phyloP scores from a whole-genome alignment of 2,888 invertebrate species.

The Doris montereyensis region DNA sequence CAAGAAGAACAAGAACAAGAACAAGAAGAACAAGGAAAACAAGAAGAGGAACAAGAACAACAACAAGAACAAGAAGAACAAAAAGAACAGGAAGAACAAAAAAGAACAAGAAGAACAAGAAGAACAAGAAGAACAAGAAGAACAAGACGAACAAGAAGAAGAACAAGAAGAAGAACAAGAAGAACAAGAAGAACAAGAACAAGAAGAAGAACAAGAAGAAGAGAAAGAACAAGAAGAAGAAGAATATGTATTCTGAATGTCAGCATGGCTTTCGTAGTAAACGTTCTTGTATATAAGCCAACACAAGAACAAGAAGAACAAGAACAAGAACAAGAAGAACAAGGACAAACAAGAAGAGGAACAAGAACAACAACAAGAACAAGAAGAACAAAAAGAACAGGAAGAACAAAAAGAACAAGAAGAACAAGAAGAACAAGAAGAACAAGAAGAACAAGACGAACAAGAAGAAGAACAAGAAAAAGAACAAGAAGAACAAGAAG shows the following conservation, averaged over 20 bases:
- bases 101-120: background rate
- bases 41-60: background rate
- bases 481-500: background rate
- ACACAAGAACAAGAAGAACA: no score
- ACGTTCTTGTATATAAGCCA: no score
- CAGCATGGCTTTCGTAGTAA: no score
- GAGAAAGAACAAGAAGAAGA: no score
- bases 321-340: background rate
- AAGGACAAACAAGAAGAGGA: background rate
- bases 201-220: no score
- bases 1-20: no score
- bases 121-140: no score
- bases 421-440: background rate
- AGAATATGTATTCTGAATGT: no score
- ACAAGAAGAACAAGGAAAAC: constrained; percentile 10
- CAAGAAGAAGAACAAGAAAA: background rate
- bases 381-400: background rate
- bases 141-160: no score
- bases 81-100: background rate
- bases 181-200: no score
- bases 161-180: no score
- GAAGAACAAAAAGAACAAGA: background rate
- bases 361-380: background rate
- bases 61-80: background rate
- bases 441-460: background rate